Conservation (phyloP, 64 coral and sea anemone genomes). For the Acropora yongei region DNA sequence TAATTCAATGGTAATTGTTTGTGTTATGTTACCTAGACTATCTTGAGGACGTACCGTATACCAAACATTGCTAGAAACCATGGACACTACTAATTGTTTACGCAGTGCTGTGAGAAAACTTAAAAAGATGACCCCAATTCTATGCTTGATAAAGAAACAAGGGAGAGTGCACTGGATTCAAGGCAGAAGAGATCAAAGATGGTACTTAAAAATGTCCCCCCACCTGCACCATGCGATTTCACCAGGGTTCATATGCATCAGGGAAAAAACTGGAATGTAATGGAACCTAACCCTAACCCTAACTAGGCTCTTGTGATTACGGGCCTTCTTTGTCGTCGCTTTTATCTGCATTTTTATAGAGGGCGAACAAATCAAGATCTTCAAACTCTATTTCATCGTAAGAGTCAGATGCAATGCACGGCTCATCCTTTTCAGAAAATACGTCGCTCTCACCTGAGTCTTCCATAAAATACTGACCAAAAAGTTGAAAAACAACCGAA, state of each 20-base stretch:
- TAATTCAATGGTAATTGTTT: neutral
- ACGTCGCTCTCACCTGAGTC: no score
- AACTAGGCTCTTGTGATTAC: no score
- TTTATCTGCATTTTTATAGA: no score
- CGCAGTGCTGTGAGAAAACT: neutral
- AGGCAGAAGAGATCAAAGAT: neutral
- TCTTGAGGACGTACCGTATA: neutral
- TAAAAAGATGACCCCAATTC: neutral
- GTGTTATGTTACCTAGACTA: neutral
- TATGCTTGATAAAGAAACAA: neutral
- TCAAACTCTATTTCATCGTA: no score
- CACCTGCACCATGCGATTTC: neutral
- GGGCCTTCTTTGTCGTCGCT: no score
- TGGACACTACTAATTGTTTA: neutral
- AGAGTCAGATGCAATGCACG: no score
- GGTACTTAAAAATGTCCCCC: neutral
- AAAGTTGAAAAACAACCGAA: no score
- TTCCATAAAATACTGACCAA: no score
- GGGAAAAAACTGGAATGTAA: neutral
- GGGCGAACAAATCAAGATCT: no score
- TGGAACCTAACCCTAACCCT: neutral
- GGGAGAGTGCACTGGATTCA: neutral
- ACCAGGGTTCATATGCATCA: neutral
- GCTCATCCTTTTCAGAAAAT: no score
- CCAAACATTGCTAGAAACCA: neutral